phyloP scores from a whole-genome alignment of 2,113 vertebrate genomes.

The Choloepus hoffmanni region DNA sequence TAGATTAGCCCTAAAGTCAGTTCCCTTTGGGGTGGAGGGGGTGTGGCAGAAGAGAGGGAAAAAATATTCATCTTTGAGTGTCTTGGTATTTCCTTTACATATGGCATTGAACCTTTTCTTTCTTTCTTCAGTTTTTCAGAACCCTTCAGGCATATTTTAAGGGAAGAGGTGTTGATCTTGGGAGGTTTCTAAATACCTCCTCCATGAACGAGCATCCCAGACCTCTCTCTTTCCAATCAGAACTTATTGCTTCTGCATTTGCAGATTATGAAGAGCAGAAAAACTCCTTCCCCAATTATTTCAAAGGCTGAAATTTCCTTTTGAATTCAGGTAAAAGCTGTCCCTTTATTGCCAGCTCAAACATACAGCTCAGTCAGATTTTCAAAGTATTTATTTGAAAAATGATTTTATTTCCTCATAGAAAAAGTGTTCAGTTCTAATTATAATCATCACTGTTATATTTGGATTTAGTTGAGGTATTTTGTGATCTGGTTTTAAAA shows the following conservation, averaged over 20 bases:
- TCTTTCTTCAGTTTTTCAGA: conserved; percentile 87
- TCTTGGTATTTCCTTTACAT: background rate
- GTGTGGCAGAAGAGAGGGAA: too few relatives aligned
- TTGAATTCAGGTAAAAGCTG: conserved; percentile 54
- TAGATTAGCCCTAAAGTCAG: background rate
- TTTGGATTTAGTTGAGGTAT: background rate
- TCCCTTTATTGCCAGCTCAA: background rate
- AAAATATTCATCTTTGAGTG: background rate
- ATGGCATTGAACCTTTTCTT: background rate
- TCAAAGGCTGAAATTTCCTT: conserved; percentile 71
- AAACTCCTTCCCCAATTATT: conserved; percentile 77
- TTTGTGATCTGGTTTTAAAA: conserved; percentile 48
- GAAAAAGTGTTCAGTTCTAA: conserved; percentile 31
- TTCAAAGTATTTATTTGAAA: conserved; percentile 38
- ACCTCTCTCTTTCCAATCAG: conserved; percentile 78
- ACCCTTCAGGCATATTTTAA: conserved; percentile 87
- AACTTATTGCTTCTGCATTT: conserved; percentile 84
- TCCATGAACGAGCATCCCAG: conserved; percentile 76
- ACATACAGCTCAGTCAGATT: background rate
- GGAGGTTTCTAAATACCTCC: conserved; percentile 80
- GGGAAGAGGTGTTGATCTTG: conserved; percentile 85
- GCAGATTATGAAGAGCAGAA: conserved; percentile 85
- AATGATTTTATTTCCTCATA: conserved; percentile 20
- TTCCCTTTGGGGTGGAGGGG: background rate
- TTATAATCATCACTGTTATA: background rate